Conservation (phyloP, 2,113 vertebrate species). For the Peromyscus polionotus region DNA sequence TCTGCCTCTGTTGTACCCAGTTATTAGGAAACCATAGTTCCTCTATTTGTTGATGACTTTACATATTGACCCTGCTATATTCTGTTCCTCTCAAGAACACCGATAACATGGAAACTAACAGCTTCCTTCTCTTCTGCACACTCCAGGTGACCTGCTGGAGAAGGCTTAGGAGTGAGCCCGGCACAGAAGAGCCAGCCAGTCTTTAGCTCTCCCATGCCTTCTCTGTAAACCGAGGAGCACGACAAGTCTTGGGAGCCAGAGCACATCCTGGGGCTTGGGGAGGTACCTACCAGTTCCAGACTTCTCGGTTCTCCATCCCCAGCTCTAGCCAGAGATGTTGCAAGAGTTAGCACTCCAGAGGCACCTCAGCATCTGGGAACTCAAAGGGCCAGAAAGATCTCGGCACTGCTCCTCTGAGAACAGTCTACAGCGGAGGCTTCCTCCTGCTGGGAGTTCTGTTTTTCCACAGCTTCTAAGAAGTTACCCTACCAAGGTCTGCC, state of each 20-base stretch:
- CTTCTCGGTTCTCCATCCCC: neutral
- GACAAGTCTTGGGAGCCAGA: neutral
- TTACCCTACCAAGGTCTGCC: constrained; percentile 34
- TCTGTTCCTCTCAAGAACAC: neutral
- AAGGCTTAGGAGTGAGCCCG: neutral
- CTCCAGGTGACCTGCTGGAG: neutral
- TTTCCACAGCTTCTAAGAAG: constrained; percentile 73
- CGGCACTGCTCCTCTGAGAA: constrained; percentile 24
- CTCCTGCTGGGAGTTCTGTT: constrained; percentile 58
- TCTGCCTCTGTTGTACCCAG: neutral
- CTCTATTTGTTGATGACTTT: neutral
- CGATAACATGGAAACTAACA: neutral
- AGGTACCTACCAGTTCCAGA: neutral
- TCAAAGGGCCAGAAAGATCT: constrained; percentile 35
- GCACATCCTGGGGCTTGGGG: neutral
- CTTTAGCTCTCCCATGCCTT: neutral
- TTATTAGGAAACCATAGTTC: neutral
- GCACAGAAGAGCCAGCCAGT: neutral
- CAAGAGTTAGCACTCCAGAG: neutral
- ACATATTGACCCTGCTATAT: neutral
- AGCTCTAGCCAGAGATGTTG: neutral
- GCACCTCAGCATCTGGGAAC: neutral
- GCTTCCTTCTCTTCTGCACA: constrained; percentile 45
- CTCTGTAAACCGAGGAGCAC: neutral
- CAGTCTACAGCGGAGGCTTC: neutral